Percentiles rank a stretch among this genome's conserved stretches.
Conservation (phyloP, 2,888 invertebrate species). For the Ischnura elegans region DNA sequence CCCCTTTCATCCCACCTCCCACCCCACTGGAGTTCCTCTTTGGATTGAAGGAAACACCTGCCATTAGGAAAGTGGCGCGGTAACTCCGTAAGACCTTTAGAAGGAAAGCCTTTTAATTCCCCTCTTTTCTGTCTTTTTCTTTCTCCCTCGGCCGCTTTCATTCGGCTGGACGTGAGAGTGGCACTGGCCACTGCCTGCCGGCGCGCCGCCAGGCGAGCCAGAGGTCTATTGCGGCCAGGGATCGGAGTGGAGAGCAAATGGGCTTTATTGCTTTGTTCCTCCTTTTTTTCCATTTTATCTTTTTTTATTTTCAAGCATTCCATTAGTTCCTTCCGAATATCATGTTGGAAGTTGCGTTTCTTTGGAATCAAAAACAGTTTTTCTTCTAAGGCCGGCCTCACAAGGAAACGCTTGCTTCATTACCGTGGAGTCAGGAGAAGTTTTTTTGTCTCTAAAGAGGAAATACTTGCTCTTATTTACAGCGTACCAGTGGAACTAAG, state of each 20-base stretch:
- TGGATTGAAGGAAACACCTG: constrained; percentile 4
- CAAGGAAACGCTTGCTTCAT: no score
- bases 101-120: constrained; percentile 26
- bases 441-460: no score
- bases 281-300: constrained; percentile 5
- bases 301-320: background rate
- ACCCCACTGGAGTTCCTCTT: background rate
- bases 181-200: background rate
- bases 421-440: no score
- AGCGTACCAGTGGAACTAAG: no score
- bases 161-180: background rate
- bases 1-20: background rate
- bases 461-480: no score
- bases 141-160: background rate
- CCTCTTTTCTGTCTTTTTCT: no score
- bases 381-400: no score
- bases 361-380: no score
- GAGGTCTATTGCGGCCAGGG: background rate
- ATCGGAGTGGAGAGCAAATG: background rate
- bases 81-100: constrained; percentile 46
- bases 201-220: background rate
- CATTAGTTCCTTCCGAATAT: background rate
- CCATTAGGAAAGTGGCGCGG: constrained; percentile 43
- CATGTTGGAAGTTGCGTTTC: background rate
- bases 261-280: background rate